These are phyloP conservation scores for Mastomys coucha DNA, from an alignment of 2,113 vertebrate species.

Conservation along the genomic window DNA sequence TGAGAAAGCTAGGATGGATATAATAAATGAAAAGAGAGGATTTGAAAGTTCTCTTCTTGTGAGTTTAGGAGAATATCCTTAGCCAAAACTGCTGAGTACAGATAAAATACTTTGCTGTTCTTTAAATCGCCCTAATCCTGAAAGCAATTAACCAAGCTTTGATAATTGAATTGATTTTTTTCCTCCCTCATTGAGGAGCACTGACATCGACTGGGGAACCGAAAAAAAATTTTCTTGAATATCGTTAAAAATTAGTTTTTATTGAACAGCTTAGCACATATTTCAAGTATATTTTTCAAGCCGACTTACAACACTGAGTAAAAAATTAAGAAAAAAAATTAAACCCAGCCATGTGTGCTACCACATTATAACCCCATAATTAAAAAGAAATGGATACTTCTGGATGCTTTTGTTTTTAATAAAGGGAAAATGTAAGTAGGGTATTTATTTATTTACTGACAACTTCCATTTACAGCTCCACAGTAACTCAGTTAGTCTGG, in stretches of 20 bases:
- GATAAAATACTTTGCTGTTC: constrained; percentile 73
- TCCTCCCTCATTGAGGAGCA: constrained; percentile 74
- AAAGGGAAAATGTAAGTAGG: background rate
- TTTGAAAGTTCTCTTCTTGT: constrained; percentile 49
- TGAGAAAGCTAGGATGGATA: background rate
- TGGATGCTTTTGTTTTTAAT: constrained; percentile 41
- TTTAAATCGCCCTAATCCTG: constrained; percentile 78
- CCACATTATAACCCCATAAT: background rate
- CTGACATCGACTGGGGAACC: constrained; percentile 61
- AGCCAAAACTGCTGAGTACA: constrained; percentile 76
- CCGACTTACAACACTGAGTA: constrained; percentile 52
- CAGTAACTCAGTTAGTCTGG: background rate
- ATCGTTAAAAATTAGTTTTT: constrained; percentile 76
- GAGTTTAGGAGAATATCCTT: constrained; percentile 56
- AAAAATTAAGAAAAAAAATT: constrained; percentile 50
- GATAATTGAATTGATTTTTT: constrained; percentile 84
- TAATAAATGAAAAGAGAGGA: background rate
- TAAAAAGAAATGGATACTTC: constrained; percentile 61
- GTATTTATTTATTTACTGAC: background rate
- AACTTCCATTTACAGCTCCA: background rate
- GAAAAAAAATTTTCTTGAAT: constrained; percentile 59
- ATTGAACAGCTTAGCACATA: constrained; percentile 62
- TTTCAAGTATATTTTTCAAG: constrained; percentile 43
- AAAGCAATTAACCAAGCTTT: constrained; percentile 81
- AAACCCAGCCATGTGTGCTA: constrained; percentile 23